Conservation (phyloP, 2,797 vertebrate species). For the Pseudomugil tenellus region DNA sequence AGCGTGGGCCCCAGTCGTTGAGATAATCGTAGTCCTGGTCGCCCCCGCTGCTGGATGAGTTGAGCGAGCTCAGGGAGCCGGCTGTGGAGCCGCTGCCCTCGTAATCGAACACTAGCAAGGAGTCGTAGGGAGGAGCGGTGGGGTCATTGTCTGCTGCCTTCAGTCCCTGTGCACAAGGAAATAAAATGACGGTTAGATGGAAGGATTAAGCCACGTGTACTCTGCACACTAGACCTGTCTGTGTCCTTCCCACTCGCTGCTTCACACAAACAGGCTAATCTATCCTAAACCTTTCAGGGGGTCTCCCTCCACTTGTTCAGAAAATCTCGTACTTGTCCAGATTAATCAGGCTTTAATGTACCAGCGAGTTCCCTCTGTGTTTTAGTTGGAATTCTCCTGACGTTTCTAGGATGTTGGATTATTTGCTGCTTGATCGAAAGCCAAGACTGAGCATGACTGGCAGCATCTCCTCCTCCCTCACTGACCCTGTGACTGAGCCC, state of each 20-base stretch:
- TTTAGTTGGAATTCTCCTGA: conserved; percentile 42
- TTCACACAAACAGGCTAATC: conserved; percentile 56
- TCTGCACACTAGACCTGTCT: conserved; percentile 19
- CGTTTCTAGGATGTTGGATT: conserved; percentile 65
- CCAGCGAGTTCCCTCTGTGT: conserved; percentile 41
- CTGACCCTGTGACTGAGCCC: conserved; percentile 12
- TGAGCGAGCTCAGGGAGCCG: conserved; percentile 97
- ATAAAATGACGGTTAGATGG: conserved; percentile 46
- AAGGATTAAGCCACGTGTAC: conserved; percentile 52
- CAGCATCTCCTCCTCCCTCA: conserved; percentile 15
- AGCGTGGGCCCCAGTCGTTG: conserved; percentile 98
- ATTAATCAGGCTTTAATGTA: conserved; percentile 62
- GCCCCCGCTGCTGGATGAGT: conserved; percentile 96
- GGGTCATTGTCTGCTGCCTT: conserved; percentile 99
- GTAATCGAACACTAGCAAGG: conserved; percentile 97
- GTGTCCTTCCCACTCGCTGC: conserved; percentile 18
- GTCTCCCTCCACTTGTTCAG: conserved; percentile 49
- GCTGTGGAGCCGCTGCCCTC: conserved; percentile 97
- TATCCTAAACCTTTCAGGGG: conserved; percentile 39
- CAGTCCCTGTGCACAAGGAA: conserved; percentile 85
- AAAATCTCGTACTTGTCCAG: conserved; percentile 56
- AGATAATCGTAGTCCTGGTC: conserved; percentile 99
- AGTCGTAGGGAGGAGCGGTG: conserved; percentile 96
- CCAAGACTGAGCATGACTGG: conserved; percentile 53
- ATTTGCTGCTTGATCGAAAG: conserved; percentile 67